Evolutionary conservation across 2,113 vertebrate genomes (phyloP).

Genomic region (Myxocyprinus asiaticus): DNA sequence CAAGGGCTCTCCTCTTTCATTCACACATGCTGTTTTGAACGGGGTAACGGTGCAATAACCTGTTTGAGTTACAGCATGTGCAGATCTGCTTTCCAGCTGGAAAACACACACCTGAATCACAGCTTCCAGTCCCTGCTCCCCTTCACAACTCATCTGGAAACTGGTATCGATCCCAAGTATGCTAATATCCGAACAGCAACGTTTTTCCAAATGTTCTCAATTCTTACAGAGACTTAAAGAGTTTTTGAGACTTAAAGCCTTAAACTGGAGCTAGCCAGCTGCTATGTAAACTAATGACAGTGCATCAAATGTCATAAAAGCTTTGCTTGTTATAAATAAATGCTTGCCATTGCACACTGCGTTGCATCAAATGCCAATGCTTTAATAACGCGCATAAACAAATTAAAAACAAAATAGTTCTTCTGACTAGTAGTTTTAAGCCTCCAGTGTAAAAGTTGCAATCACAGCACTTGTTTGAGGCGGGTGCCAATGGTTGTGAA

Average conservation of each 20-base stretch:
- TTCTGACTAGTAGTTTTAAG: no score
- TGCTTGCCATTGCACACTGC: not conserved
- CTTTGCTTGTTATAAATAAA: not conserved
- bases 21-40: constrained; percentile 23
- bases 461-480: constrained; percentile 7
- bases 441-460: constrained; percentile 36
- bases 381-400: not conserved
- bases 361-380: not conserved
- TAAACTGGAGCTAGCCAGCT: not conserved
- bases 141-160: constrained; percentile 62
- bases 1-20: constrained; percentile 39
- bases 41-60: constrained; percentile 16
- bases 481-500: constrained; percentile 52
- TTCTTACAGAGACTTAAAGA: not conserved
- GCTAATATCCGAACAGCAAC: not conserved
- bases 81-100: constrained; percentile 7
- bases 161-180: not conserved
- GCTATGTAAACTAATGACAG: no score
- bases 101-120: constrained; percentile 73
- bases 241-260: not conserved
- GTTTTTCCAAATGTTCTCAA: constrained; percentile 16
- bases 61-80: constrained; percentile 13
- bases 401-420: not conserved
- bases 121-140: constrained; percentile 64
- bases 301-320: no score